These are phyloP conservation scores for Eulacestoma nigropectus DNA, from an alignment of 2,113 vertebrate genomes.

Conservation along the genomic window DNA sequence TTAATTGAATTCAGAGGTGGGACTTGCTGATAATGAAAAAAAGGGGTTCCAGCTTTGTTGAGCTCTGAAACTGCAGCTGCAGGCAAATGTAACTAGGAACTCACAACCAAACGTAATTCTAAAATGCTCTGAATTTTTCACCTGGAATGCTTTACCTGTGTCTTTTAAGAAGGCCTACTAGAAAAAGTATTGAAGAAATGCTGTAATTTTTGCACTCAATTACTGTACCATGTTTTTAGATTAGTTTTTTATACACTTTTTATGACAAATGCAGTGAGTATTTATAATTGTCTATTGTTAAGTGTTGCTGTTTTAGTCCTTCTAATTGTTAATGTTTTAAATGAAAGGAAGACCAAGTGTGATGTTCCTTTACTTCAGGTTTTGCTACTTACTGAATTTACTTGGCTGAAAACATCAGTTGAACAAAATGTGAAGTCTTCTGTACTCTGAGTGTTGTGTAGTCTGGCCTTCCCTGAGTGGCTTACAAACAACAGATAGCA, in stretches of 20 bases:
- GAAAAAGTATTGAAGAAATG: not conserved
- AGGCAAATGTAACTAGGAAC: not conserved
- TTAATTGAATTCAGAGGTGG: not conserved
- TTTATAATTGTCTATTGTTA: not conserved
- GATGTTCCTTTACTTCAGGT: not conserved
- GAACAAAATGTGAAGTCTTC: not conserved
- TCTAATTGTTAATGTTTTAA: not conserved
- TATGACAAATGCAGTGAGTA: not conserved
- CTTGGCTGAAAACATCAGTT: not conserved
- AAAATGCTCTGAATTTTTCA: not conserved
- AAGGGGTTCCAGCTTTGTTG: not conserved
- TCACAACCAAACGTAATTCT: not conserved
- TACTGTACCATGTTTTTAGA: not conserved
- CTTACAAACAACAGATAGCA: not conserved
- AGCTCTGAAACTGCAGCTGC: not conserved
- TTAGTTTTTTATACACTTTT: not conserved
- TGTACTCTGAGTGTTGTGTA: not conserved
- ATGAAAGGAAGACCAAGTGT: not conserved
- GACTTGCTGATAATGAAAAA: not conserved
- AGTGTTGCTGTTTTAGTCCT: not conserved
- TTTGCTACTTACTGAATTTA: not conserved
- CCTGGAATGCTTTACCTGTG: not conserved
- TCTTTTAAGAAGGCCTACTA: not conserved
- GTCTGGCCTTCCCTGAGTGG: not conserved
- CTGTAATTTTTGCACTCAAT: not conserved